Percentiles rank a stretch among this genome's conserved stretches.
These are phyloP conservation scores for Acanthococcus lagerstroemiae DNA, from an alignment of 2,888 invertebrate species.

Conservation along the genomic window DNA sequence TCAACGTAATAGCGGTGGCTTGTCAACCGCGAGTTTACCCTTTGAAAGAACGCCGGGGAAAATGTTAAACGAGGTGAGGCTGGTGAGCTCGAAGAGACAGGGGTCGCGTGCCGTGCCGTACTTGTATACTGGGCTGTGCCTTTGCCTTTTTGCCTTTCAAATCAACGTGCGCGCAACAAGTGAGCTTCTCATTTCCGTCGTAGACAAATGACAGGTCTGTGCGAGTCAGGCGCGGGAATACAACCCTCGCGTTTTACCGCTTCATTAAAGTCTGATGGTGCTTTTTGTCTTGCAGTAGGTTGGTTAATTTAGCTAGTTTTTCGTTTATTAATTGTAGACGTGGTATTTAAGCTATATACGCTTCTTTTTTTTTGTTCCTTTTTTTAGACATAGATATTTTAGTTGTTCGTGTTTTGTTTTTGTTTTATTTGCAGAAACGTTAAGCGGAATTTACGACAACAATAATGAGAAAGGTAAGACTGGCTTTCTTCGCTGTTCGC, in stretches of 20 bases:
- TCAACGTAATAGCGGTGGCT: too few species aligned
- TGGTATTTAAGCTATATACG: slow-evolving; percentile 9
- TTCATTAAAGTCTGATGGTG: not conserved
- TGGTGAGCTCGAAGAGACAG: too few species aligned
- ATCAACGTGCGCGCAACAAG: not conserved
- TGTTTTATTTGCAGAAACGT: slow-evolving; percentile 51
- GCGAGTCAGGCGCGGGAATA: too few species aligned
- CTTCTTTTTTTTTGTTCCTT: slow-evolving; percentile 33
- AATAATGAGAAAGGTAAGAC: slow-evolving; percentile 44
- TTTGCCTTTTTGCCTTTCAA: not conserved
- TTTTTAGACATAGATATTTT: too few species aligned
- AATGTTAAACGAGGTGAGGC: too few species aligned
- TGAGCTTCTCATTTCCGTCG: not conserved
- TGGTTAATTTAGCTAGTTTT: not conserved
- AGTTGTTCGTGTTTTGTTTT: slow-evolving; percentile 31
- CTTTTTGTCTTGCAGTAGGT: not conserved
- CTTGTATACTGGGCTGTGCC: too few species aligned
- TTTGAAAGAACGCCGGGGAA: too few species aligned
- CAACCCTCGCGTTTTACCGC: not conserved
- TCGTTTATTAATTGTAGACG: not conserved
- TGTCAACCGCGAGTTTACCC: too few species aligned
- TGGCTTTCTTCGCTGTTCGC: too few species aligned
- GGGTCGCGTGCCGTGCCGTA: too few species aligned
- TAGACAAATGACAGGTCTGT: slow-evolving; percentile 6
- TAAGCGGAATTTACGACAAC: slow-evolving; percentile 64